Evolutionary conservation across 2,797 vertebrate species (phyloP).

Genomic region (Emys orbicularis): DNA sequence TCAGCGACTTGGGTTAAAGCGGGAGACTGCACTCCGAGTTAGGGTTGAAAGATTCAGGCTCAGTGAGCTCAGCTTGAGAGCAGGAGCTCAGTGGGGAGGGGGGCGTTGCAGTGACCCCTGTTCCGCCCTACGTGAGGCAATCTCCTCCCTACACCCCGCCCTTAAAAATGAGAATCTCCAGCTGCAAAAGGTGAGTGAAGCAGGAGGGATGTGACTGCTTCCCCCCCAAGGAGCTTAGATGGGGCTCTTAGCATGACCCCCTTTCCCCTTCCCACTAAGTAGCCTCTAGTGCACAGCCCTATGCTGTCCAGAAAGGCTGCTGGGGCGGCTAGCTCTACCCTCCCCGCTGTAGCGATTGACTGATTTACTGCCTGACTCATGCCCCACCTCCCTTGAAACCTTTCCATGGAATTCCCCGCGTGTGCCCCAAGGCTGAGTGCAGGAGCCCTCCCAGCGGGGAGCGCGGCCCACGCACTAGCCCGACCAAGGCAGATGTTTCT

Average conservation of each 20-base stretch:
- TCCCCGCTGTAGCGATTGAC: not conserved
- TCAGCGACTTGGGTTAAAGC: not conserved
- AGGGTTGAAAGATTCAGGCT: not conserved
- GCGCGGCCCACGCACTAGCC: not conserved
- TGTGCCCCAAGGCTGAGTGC: not conserved
- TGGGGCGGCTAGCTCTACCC: not conserved
- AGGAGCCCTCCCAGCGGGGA: not conserved
- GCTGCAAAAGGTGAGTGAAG: not conserved
- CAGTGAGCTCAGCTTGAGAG: not conserved
- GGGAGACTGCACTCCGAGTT: not conserved
- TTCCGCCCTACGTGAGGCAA: not conserved
- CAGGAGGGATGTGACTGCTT: not conserved
- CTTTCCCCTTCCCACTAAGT: not conserved
- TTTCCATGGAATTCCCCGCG: not conserved
- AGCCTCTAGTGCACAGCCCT: not conserved
- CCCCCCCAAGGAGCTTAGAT: not conserved
- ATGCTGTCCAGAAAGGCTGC: not conserved
- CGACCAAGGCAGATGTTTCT: not conserved
- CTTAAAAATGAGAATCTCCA: not conserved
- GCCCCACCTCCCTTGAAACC: not conserved
- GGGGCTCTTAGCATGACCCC: not conserved
- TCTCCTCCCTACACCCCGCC: too few species aligned
- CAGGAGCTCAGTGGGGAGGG: not conserved
- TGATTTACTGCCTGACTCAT: not conserved
- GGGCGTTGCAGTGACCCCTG: not conserved